Evolutionary conservation across 2,797 vertebrate genomes (phyloP).

Genomic region (Rhinella marina): DNA sequence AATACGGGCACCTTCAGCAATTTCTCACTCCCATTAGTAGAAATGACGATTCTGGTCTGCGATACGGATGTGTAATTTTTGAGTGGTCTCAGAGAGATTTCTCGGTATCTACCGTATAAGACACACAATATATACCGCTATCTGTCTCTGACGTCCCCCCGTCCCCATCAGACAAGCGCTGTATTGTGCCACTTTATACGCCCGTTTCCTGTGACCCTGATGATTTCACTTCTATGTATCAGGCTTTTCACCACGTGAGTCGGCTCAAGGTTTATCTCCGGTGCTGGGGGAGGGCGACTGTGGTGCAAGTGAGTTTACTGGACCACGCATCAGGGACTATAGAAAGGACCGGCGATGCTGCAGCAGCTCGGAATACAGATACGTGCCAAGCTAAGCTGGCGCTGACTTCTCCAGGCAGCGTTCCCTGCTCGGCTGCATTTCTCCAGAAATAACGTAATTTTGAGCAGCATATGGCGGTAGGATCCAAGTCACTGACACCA

Average conservation of each 20-base stretch:
- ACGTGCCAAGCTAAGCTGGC: conserved; percentile 26
- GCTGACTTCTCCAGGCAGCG: background rate
- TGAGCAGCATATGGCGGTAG: background rate
- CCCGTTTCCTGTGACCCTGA: background rate
- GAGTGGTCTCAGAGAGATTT: no score
- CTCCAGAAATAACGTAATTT: background rate
- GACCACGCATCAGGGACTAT: background rate
- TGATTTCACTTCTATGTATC: background rate
- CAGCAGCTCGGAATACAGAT: background rate
- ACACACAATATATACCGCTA: no score
- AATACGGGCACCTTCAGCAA: no score
- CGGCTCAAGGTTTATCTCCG: conserved; percentile 11
- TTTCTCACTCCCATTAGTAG: no score
- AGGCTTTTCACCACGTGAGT: conserved; percentile 8
- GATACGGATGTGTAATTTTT: no score
- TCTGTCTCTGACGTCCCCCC: background rate
- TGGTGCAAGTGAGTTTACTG: conserved; percentile 8
- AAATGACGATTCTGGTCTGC: no score
- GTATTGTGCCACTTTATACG: background rate
- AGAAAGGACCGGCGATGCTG: background rate
- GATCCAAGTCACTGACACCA: background rate
- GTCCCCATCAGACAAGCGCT: background rate
- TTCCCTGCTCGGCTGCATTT: background rate
- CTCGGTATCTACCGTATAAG: no score
- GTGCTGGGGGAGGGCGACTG: background rate